A percentile compares a stretch with the other conserved stretches of the same genome.
Evolutionary conservation across 1,140 invertebrate species (phyloP).

Genomic region (Nomia melanderi): DNA sequence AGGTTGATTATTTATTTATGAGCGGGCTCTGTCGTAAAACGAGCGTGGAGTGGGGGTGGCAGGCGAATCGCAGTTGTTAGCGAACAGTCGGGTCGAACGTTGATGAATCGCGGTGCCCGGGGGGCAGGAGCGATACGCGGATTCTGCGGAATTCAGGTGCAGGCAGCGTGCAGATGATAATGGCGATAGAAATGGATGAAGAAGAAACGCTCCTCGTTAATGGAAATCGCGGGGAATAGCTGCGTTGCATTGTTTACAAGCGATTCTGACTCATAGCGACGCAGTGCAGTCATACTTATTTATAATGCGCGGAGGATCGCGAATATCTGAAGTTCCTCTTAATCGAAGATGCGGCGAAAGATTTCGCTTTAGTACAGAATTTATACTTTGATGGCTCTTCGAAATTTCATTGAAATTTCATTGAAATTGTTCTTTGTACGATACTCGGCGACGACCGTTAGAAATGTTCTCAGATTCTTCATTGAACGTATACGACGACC

Average conservation of each 20-base stretch:
- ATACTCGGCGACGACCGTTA: too few relatives aligned
- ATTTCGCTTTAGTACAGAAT: too few relatives aligned
- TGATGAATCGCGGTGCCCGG: slow-evolving; percentile 1
- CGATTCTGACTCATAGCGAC: slow-evolving; percentile 13
- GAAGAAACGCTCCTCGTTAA: background rate
- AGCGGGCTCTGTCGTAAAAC: background rate
- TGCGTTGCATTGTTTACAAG: background rate
- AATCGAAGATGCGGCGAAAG: too few relatives aligned
- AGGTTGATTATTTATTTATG: slow-evolving; percentile 12
- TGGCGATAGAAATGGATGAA: background rate
- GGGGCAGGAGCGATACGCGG: background rate
- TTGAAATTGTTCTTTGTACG: too few relatives aligned
- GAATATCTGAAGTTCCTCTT: background rate
- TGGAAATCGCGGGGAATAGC: background rate
- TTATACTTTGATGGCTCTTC: too few relatives aligned
- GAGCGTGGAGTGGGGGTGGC: too few relatives aligned
- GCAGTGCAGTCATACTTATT: slow-evolving; percentile 19
- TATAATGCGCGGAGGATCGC: background rate
- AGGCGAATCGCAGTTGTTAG: too few relatives aligned
- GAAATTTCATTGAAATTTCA: too few relatives aligned
- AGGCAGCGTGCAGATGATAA: background rate
- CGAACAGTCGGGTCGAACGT: background rate
- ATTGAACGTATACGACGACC: too few relatives aligned
- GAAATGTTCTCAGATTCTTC: too few relatives aligned
- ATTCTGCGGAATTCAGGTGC: background rate